A percentile compares a stretch with the other conserved stretches of the same genome.
These are phyloP conservation scores for Horisme vitalbata DNA, from an alignment of 2,888 invertebrate genomes.

Conservation along the genomic window DNA sequence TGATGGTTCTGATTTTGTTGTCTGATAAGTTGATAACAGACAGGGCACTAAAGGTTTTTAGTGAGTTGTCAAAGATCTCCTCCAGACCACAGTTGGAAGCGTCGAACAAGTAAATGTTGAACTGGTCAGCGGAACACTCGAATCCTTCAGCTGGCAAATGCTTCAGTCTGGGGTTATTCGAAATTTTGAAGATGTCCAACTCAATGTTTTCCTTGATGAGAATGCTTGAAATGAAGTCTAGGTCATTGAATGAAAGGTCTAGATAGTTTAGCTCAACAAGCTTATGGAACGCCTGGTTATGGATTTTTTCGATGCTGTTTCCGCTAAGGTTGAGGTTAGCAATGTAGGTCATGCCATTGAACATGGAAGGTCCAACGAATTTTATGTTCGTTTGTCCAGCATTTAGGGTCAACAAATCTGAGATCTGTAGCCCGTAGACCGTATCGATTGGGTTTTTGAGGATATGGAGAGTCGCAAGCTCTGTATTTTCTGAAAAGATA, in stretches of 20 bases:
- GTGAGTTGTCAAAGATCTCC: slow-evolving; percentile 84
- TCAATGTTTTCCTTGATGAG: slow-evolving; percentile 87
- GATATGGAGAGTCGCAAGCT: slow-evolving; percentile 86
- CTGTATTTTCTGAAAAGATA: slow-evolving; percentile 85
- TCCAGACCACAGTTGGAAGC: slow-evolving; percentile 88
- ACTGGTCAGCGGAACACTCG: slow-evolving; percentile 82
- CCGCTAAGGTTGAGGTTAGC: slow-evolving; percentile 87
- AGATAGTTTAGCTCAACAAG: slow-evolving; percentile 86
- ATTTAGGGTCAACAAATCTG: slow-evolving; percentile 86
- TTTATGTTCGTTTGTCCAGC: slow-evolving; percentile 87
- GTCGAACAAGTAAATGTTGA: slow-evolving; percentile 87
- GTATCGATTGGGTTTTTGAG: slow-evolving; percentile 86
- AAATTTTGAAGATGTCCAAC: slow-evolving; percentile 87
- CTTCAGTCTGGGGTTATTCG: slow-evolving; percentile 86
- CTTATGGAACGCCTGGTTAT: slow-evolving; percentile 86
- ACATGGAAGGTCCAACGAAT: slow-evolving; percentile 85
- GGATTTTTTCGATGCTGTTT: slow-evolving; percentile 86
- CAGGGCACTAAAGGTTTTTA: slow-evolving; percentile 88
- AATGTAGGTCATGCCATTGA: slow-evolving; percentile 84
- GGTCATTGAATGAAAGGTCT: slow-evolving; percentile 88
- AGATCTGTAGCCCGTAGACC: slow-evolving; percentile 84
- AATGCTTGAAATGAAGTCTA: slow-evolving; percentile 86
- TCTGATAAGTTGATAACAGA: slow-evolving; percentile 86
- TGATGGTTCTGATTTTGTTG: slow-evolving; percentile 84
- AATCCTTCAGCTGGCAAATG: slow-evolving; percentile 87